Evolutionary conservation across 2,888 invertebrate genomes (phyloP).

Genomic region (Meteorus colon): DNA sequence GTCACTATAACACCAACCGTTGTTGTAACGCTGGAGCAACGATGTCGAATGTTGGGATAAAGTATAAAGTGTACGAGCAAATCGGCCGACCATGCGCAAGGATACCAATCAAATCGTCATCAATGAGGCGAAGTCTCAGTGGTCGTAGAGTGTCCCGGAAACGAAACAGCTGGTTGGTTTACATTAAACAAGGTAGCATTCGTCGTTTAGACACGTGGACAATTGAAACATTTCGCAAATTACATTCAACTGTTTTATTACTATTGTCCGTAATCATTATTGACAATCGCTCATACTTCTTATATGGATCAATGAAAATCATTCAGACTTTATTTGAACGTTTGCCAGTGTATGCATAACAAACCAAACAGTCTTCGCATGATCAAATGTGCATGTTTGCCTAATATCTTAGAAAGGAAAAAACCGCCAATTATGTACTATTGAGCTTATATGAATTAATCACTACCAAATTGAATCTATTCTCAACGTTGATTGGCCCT

Average conservation of each 20-base stretch:
- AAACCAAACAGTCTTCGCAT: background rate
- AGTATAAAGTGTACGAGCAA: constrained; percentile 32
- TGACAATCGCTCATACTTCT: background rate
- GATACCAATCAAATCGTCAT: constrained; percentile 42
- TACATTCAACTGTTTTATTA: constrained; percentile 33
- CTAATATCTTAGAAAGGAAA: background rate
- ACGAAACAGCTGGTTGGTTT: constrained; percentile 64
- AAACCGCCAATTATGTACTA: background rate
- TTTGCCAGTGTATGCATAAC: background rate
- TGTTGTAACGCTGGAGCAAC: constrained; percentile 24
- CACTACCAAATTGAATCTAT: constrained; percentile 54
- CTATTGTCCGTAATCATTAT: constrained; percentile 18
- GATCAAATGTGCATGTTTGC: background rate
- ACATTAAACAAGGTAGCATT: constrained; percentile 56
- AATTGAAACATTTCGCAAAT: constrained; percentile 26
- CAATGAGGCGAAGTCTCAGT: constrained; percentile 44
- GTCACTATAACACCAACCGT: constrained; percentile 27
- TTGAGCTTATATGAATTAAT: constrained; percentile 54
- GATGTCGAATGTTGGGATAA: constrained; percentile 44
- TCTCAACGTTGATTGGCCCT: constrained; percentile 55
- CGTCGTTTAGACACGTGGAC: constrained; percentile 33
- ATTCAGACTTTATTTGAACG: background rate
- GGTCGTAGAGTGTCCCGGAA: constrained; percentile 46
- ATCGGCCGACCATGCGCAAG: constrained; percentile 32
- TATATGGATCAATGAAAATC: background rate